Evolutionary conservation across 1,140 invertebrate species (phyloP).

Genomic region (Platorchestia sp.): DNA sequence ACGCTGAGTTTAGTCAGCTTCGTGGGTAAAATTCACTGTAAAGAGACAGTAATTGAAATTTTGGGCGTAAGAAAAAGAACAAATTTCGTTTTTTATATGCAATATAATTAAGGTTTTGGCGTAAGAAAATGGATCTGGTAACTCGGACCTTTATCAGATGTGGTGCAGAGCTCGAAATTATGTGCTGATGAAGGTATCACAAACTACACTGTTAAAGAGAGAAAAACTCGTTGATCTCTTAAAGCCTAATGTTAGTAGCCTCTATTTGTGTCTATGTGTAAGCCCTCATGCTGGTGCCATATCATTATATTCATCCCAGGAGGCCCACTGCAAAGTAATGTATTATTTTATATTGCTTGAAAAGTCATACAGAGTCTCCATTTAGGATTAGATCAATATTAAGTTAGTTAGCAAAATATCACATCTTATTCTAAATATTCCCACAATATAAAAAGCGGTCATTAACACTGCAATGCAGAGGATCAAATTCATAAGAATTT

Average conservation of each 20-base stretch:
- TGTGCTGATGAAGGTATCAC: background rate
- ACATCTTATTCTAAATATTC: background rate
- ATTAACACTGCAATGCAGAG: background rate
- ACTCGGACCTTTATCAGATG: background rate
- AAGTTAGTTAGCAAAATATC: background rate
- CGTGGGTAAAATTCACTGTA: too few relatives aligned
- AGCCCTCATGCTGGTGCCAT: background rate
- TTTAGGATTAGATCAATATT: background rate
- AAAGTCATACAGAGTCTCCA: background rate
- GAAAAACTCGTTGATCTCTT: background rate
- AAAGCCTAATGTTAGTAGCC: background rate
- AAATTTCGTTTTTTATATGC: too few relatives aligned
- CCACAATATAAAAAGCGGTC: too few relatives aligned
- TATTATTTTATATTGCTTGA: background rate
- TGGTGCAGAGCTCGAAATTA: background rate
- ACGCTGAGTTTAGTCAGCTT: too few relatives aligned
- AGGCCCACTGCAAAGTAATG: background rate
- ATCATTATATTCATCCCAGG: background rate
- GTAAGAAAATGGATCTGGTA: background rate
- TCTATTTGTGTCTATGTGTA: background rate
- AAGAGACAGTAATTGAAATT: too few relatives aligned
- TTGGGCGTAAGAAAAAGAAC: too few relatives aligned
- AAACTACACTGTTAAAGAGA: background rate
- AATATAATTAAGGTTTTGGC: too few relatives aligned
- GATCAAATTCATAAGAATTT: background rate